Evolutionary conservation across 2,113 vertebrate genomes (phyloP), one percentile per base, ranked within the genome.

Genomic region (Spermophilus dauricus): DNA sequence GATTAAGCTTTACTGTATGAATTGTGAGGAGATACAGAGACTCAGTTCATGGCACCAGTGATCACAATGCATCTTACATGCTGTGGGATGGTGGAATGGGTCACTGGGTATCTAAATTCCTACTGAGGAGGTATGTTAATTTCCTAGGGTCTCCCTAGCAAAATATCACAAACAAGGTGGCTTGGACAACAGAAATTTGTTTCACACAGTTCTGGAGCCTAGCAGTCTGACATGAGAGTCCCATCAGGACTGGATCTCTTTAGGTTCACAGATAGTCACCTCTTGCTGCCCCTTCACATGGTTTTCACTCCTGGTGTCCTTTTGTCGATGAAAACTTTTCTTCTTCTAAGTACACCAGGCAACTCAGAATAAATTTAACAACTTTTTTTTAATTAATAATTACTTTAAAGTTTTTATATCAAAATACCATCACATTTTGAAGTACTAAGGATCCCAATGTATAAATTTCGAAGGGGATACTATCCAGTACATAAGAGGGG

Each of bases 211-310:
- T 91, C n/a, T 37, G 24, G 82, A 94, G 39, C 10, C 65, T 92
- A 4, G 2, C 75, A 37, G 13, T 89, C 28, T 17, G 78, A 42
- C 28, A 20, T 58, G 63, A 93, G 63, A 18, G 12, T 67, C 28
- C 45, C 37, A 45, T 1, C 5, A 22, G 13, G 1, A 2, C 39
- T 67, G 42, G 4, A 28, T 75, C 34, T 24, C n/a, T 77, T 34
- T 45, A 4, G 24, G 34, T 32, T 87, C 11, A 4, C 3, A 65
- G 32, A 56, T 0, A 22, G 9, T 7, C 4, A 0, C 16, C 2
- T 37, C 24, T 37, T 16, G 2, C 30, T 61, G 20, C 30, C 24
- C 39, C 4, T 53, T 77, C 61, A 30, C 1, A 4, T 4, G 7
- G 26, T 3, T 1, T 48, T 61, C 28, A 53, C 14, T 12, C 1